Base-by-base conservation (phyloP, 1,140 invertebrate genomes). In the Nymphalis io region DNA sequence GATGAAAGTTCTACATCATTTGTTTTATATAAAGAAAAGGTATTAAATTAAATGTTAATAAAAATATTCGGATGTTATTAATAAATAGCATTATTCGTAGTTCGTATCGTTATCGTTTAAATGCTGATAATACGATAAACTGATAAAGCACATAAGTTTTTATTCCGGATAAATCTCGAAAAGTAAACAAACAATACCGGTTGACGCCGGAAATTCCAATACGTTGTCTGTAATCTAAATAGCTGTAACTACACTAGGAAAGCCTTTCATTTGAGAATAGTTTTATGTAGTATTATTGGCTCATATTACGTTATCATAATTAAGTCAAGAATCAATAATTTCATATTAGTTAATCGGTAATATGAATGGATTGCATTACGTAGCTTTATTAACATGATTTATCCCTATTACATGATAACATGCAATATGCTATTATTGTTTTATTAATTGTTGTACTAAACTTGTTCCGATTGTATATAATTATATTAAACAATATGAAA, bases 151-250 rank as follows among this genome's bases (percentile, higher is more conserved):
- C 57, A 59, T 16, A 39, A 33, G 27, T 33, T 8, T 46, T 48
- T 15, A 53, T 63, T 63, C 61, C 61, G 48, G 61, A 33, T 39
- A 20, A 63, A 46, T 63, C 61, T 53, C n/a, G 61, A 39, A 46
- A 53, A n/a, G 46, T 53, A 63, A 53, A 53, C 38, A 62, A 38
- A 46, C n/a, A 38, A 62, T 53, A 53, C 51, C 11, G 18, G 46
- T 55, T 55, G 13, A 38, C 23, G 21, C 46, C 61, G 61, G 61
- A 63, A 63, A 63, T 33, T 27, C 27, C 27, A 48, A 23, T 51
- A 10, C 6, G 16, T 23, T n/a, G 60, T 3, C 40, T 16, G 20
- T 61, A 23, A 23, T 20, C 20, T n/a, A 61, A 61, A 20, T 20
- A 27, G 40, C 44, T 61, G 27, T 23, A n/a, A 61, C 59, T 2